Evolutionary conservation across 1,140 invertebrate genomes (phyloP).

Genomic region (Heliconius eleuchia): DNA sequence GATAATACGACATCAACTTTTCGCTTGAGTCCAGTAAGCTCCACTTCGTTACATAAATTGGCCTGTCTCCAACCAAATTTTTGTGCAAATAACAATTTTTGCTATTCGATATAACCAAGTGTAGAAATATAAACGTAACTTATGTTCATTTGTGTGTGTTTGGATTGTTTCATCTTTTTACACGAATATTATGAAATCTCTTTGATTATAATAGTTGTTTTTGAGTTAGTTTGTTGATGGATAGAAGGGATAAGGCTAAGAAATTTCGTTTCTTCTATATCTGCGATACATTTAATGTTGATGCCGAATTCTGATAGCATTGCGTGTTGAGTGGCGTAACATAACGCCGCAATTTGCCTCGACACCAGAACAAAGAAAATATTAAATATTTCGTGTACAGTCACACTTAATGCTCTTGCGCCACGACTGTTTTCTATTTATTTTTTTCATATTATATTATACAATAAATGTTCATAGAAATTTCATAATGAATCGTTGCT

Average conservation of each 20-base stretch:
- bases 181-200: neutral
- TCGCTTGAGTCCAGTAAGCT: conserved; percentile 32
- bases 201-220: neutral
- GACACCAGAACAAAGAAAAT: too few relatives aligned
- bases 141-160: conserved; percentile 5
- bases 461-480: too few relatives aligned
- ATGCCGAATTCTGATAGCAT: too few relatives aligned
- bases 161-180: neutral
- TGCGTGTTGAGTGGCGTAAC: too few relatives aligned
- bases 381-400: too few relatives aligned
- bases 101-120: conserved; percentile 31
- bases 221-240: neutral
- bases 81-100: conserved; percentile 48
- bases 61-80: conserved; percentile 47
- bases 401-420: too few relatives aligned
- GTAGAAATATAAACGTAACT: conserved; percentile 16
- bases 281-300: too few relatives aligned
- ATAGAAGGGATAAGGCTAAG: neutral
- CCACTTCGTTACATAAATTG: conserved; percentile 43
- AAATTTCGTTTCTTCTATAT: too few relatives aligned
- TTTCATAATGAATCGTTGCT: neutral
- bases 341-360: too few relatives aligned
- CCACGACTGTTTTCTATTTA: too few relatives aligned
- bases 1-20: conserved; percentile 16
- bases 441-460: too few relatives aligned